These are phyloP conservation scores for Ethmia dodecea DNA, from an alignment of 2,888 invertebrate species.

Conservation along the genomic window DNA sequence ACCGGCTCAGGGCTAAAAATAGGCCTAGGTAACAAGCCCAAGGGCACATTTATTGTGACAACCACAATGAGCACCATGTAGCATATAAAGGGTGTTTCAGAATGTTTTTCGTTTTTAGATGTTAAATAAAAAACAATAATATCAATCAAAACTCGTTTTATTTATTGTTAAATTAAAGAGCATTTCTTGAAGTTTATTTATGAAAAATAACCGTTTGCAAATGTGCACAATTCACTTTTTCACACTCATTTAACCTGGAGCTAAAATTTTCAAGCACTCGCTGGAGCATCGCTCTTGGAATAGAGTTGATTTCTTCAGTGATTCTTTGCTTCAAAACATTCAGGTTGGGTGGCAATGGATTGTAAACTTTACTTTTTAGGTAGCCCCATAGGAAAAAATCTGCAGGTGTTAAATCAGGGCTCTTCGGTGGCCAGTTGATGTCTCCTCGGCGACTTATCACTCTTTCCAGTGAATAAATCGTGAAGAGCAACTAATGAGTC, in stretches of 20 bases:
- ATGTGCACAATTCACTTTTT: constrained; percentile 16
- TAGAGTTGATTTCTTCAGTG: constrained; percentile 23
- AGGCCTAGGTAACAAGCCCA: no score
- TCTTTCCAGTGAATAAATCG: no score
- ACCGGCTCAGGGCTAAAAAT: no score
- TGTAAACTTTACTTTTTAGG: constrained; percentile 24
- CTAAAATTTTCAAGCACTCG: constrained; percentile 19
- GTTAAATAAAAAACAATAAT: constrained; percentile 2
- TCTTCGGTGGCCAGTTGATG: no score
- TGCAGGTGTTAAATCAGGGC: constrained; percentile 21
- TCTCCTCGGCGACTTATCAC: no score
- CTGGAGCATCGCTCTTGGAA: constrained; percentile 23
- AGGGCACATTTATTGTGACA: no score
- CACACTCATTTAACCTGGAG: constrained; percentile 19
- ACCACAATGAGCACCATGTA: no score
- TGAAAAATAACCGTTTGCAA: constrained; percentile 16
- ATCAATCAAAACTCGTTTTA: constrained; percentile 12
- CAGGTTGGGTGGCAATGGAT: constrained; percentile 20
- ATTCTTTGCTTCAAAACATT: constrained; percentile 22
- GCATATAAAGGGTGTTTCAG: neutral
- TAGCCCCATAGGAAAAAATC: constrained; percentile 22
- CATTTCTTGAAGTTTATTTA: constrained; percentile 12
- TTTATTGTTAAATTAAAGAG: constrained; percentile 14
- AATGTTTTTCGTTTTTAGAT: neutral
- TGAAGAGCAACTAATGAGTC: no score